Evolutionary conservation across 2,888 invertebrate species (phyloP), one percentile per base, ranked within the genome.

Genomic region (Ceraclea dissimilis): DNA sequence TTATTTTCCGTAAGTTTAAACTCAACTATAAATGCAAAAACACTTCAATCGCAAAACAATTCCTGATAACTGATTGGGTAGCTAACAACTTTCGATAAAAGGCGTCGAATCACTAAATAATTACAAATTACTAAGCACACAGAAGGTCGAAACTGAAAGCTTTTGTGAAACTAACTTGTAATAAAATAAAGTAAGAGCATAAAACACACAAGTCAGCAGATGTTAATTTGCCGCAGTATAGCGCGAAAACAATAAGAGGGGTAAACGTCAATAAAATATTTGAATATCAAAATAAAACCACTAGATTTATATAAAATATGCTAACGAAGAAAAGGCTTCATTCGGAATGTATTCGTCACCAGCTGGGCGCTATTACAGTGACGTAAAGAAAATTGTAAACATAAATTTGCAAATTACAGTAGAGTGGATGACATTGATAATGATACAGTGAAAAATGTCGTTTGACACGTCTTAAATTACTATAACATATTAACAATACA

Each of bases 321-420:
- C 55, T 51, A 58, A 44, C 55, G 43, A 52, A 52, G 52, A 49
- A 50, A 34, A 52, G 52, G 55, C 58, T 58, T 54, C 34, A 58
- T 52, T 54, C 56, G 58, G 55, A 58, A 56, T 58, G 58, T 58
- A 56, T 50, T 55, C 55, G 52, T 55, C 55, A 55, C 55, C 58
- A 55, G 55, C 55, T 56, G 55, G 58, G 55, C 22, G 13, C 39
- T 39, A 13, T 39, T 39, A 49, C 51, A 58, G 58, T 58, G 58
- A 58, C 58, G 58, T 55, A 58, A 52, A 55, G 58, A 58, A 58
- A 58, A 55, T 58, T 55, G 58, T 58, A 58, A 58, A 58, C 58
- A 58, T 51, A 58, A 58, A 58, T 55, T 58, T 55, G 55, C 58
- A 55, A 58, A 47, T 49, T 52, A 51, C 51, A 46, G 20, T 33